A percentile compares a stretch with the other conserved stretches of the same genome.
Conservation (phyloP, 2,888 invertebrate species). For the Agriopis aurantiaria region DNA sequence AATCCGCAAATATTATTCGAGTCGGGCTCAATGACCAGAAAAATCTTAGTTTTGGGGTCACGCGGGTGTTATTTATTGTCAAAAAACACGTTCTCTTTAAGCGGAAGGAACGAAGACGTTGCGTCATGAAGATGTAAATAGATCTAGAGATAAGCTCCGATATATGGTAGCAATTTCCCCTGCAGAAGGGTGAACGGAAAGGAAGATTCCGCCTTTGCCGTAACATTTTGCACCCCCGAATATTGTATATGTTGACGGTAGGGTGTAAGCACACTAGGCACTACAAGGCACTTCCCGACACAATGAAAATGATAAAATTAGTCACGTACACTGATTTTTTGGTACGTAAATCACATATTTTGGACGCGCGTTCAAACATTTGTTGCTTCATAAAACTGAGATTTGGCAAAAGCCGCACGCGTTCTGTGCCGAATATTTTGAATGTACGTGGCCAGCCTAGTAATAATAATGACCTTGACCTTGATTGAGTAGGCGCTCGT, state of each 20-base stretch:
- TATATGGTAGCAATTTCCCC: slow-evolving; percentile 81
- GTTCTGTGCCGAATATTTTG: too few relatives aligned
- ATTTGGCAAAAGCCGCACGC: too few relatives aligned
- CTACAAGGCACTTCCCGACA: background rate
- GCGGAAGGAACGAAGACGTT: slow-evolving; percentile 58
- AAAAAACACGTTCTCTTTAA: slow-evolving; percentile 35
- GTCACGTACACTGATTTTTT: too few relatives aligned
- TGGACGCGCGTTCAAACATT: too few relatives aligned
- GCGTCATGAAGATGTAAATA: slow-evolving; percentile 73
- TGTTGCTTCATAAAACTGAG: too few relatives aligned
- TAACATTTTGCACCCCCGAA: slow-evolving; percentile 67
- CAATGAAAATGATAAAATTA: too few relatives aligned
- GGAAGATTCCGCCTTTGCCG: slow-evolving; percentile 62
- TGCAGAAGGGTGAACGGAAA: slow-evolving; percentile 73
- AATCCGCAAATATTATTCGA: slow-evolving; percentile 20
- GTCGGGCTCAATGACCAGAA: slow-evolving; percentile 12
- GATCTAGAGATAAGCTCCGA: slow-evolving; percentile 78
- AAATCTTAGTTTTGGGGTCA: slow-evolving; percentile 53
- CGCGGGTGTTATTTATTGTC: slow-evolving; percentile 32
- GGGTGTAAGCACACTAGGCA: background rate
- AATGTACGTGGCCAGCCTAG: too few relatives aligned
- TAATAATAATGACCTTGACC: too few relatives aligned
- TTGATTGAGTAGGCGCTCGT: too few relatives aligned
- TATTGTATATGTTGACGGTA: slow-evolving; percentile 51
- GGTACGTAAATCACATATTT: too few relatives aligned